phyloP scores from a whole-genome alignment of 2,113 vertebrate species.

The Brachyhypopomus gauderio region DNA sequence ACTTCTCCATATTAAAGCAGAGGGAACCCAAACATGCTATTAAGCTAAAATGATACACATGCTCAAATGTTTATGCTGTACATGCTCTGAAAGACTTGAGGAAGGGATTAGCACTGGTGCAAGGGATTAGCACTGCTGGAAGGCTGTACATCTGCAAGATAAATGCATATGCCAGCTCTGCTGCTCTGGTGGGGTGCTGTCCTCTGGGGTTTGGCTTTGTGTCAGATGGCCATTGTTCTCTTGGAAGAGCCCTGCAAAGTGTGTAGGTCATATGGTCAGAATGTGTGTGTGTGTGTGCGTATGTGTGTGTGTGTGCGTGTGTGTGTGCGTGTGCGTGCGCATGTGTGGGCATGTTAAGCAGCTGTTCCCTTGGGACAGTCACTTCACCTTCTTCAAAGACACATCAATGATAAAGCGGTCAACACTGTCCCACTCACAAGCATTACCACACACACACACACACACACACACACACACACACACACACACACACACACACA shows the following conservation, averaged over 20 bases:
- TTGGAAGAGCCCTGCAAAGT: neutral
- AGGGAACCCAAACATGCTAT: no score
- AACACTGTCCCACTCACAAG: neutral
- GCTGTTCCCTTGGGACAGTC: neutral
- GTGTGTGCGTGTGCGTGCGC: neutral
- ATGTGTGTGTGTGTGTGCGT: neutral
- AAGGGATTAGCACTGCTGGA: neutral
- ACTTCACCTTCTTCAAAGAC: slow-evolving; percentile 21
- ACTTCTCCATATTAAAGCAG: no score
- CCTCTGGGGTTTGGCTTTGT: neutral
- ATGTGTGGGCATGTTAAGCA: neutral
- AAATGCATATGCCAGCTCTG: neutral
- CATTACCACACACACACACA: slow-evolving; percentile 5
- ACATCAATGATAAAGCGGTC: slow-evolving; percentile 37
- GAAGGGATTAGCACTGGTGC: no score
- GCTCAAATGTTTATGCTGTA: no score
- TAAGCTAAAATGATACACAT: no score
- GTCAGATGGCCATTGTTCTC: neutral
- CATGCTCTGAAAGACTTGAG: no score
- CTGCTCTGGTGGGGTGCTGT: neutral
- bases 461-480: slow-evolving; percentile 9
- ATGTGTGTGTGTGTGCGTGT: neutral
- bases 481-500: slow-evolving; percentile 27
- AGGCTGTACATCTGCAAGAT: neutral
- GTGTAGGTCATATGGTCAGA: slow-evolving; percentile 31